A percentile compares a stretch with the other conserved stretches of the same genome.
Evolutionary conservation across 2,113 vertebrate genomes (phyloP).

Genomic region (Chauna torquata): DNA sequence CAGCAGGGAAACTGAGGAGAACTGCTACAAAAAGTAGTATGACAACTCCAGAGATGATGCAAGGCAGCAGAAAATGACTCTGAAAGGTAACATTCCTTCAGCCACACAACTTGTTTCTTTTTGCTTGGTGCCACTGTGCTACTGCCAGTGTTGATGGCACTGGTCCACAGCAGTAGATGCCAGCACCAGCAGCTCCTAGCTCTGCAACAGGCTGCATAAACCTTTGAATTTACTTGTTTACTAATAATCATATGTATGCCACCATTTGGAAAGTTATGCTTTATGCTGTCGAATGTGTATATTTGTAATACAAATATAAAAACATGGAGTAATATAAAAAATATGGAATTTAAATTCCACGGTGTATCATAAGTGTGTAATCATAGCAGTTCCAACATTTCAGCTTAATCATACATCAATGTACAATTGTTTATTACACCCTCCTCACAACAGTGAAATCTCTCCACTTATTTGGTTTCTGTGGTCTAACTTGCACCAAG

Average conservation of each 20-base stretch:
- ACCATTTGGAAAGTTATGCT: neutral
- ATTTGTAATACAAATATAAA: no score
- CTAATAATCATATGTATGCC: neutral
- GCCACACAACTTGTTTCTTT: neutral
- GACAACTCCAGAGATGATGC: neutral
- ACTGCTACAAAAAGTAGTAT: neutral
- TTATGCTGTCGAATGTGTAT: neutral
- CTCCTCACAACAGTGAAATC: neutral
- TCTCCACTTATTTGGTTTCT: neutral
- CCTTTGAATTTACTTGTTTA: neutral
- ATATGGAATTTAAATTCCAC: neutral
- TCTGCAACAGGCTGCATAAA: neutral
- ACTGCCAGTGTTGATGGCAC: neutral
- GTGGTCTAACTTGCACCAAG: neutral
- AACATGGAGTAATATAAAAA: neutral
- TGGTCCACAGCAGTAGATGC: neutral
- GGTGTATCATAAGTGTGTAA: neutral
- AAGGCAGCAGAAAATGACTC: neutral
- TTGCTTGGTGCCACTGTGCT: neutral
- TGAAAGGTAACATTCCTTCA: neutral
- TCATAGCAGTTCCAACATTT: neutral
- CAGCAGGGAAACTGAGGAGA: neutral
- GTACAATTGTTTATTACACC: neutral
- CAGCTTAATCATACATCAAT: neutral
- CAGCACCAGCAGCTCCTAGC: neutral